Conservation (phyloP, 1,140 invertebrate genomes). For the Polyergus mexicanus region DNA sequence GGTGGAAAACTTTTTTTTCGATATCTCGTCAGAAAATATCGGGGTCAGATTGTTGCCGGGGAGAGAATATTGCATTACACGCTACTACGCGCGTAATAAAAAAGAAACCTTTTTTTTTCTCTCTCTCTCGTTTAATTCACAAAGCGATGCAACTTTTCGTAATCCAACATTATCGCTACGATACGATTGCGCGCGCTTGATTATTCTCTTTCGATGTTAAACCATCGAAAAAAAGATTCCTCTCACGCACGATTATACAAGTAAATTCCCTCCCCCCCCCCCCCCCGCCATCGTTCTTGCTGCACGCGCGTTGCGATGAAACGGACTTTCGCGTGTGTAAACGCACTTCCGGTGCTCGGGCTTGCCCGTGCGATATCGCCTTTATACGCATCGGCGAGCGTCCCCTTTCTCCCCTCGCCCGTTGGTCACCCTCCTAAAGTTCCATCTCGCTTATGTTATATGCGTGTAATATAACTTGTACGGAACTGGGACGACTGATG, state of each 20-base stretch:
- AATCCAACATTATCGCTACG: constrained; percentile 32
- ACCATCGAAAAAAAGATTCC: not conserved
- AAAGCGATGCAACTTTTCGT: constrained; percentile 44
- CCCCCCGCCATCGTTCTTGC: no score
- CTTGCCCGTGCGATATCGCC: constrained; percentile 46
- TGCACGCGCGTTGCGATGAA: constrained; percentile 18
- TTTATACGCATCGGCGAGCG: constrained; percentile 45
- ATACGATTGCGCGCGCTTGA: constrained; percentile 9
- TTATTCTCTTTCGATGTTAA: constrained; percentile 19
- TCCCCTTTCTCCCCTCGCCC: no score
- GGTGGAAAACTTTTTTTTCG: constrained; percentile 48
- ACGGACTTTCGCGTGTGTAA: constrained; percentile 26
- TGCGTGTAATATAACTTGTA: constrained; percentile 37
- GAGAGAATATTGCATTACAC: no score
- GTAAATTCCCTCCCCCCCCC: not conserved
- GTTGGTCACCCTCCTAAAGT: constrained; percentile 39
- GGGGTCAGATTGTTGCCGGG: constrained; percentile 21
- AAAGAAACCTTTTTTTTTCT: constrained; percentile 6
- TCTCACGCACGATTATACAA: not conserved
- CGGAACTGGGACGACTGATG: constrained; percentile 2
- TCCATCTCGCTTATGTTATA: not conserved
- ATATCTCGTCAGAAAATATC: constrained; percentile 10
- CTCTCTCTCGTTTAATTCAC: constrained; percentile 22
- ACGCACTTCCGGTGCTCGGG: constrained; percentile 43
- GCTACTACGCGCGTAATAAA: no score